phyloP scores from a whole-genome alignment of 2,797 vertebrate genomes.

The Coregonus ussuriensis region DNA sequence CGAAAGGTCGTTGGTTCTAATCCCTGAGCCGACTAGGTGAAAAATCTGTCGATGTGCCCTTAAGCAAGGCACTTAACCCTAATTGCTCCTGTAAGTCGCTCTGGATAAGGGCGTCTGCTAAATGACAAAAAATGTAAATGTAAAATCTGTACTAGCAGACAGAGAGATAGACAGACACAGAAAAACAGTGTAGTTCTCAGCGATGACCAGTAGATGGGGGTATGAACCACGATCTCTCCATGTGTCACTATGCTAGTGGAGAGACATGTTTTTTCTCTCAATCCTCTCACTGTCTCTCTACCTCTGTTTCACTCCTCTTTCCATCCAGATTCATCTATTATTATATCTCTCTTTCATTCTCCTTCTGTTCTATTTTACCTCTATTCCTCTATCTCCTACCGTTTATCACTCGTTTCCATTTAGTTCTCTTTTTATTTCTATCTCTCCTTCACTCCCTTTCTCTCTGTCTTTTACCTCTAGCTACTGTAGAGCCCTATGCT shows the following conservation, averaged over 20 bases:
- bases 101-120: too few relatives aligned
- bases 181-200: not conserved
- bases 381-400: not conserved
- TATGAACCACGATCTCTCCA: not conserved
- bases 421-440: not conserved
- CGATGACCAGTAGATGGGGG: not conserved
- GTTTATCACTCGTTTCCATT: not conserved
- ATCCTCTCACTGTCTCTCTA: not conserved
- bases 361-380: not conserved
- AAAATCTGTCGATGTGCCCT: too few relatives aligned
- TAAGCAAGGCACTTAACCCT: too few relatives aligned
- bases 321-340: not conserved
- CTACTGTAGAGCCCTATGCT: too few relatives aligned
- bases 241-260: not conserved
- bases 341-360: not conserved
- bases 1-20: too few relatives aligned
- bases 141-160: not conserved
- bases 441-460: not conserved
- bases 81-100: too few relatives aligned
- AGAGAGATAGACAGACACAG: not conserved
- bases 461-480: too few relatives aligned
- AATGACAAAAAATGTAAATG: too few relatives aligned
- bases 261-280: not conserved
- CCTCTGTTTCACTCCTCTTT: not conserved
- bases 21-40: too few relatives aligned